A percentile compares a stretch with the other conserved stretches of the same genome.
Evolutionary conservation across 2,797 vertebrate species (phyloP).

Genomic region (Simalia tracyae): DNA sequence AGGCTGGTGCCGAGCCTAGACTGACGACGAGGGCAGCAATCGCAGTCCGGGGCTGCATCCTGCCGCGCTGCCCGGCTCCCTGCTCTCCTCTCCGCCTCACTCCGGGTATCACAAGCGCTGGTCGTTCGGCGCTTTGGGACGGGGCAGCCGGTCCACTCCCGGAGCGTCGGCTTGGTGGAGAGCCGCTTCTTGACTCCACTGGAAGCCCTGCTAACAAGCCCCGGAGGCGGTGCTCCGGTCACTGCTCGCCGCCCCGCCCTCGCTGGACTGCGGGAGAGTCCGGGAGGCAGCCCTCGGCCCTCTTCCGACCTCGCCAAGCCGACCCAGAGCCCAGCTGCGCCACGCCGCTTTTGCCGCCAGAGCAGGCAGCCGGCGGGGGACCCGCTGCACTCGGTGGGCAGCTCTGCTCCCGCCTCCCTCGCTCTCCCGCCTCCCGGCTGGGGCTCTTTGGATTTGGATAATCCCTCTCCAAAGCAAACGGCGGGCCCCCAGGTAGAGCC

Average conservation of each 20-base stretch:
- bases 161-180: not conserved
- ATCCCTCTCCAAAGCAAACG: not conserved
- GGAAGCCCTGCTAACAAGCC: not conserved
- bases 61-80: too few relatives aligned
- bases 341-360: not conserved
- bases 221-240: not conserved
- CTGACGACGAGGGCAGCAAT: not conserved
- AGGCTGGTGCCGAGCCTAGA: not conserved
- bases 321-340: not conserved
- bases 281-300: not conserved
- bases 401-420: not conserved
- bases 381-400: not conserved
- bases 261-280: not conserved
- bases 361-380: too few relatives aligned
- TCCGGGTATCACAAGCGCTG: not conserved
- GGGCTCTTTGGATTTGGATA: not conserved
- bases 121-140: not conserved
- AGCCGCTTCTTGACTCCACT: not conserved
- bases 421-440: not conserved
- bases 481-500: not conserved
- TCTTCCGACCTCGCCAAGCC: not conserved
- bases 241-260: not conserved
- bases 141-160: not conserved
- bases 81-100: not conserved
- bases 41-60: not conserved